Percentiles rank a stretch among this genome's conserved stretches.
phyloP scores from a whole-genome alignment of 2,888 invertebrate genomes.

The Lottia gigantea region DNA sequence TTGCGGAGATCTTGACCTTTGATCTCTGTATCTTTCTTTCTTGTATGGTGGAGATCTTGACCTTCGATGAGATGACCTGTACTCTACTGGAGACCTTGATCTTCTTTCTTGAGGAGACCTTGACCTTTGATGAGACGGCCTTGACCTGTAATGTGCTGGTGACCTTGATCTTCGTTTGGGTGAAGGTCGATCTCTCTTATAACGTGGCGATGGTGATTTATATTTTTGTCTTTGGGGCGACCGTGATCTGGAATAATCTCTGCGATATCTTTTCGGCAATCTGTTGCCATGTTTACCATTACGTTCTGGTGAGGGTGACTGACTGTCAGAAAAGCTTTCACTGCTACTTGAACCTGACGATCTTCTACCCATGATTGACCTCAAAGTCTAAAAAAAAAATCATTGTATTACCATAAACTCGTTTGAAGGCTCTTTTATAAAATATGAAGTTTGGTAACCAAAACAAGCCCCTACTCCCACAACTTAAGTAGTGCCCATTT shows the following conservation, averaged over 20 bases:
- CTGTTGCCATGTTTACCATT: too few relatives aligned
- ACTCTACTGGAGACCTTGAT: neutral
- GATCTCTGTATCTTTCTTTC: neutral
- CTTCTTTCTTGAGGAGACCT: conserved; percentile 13
- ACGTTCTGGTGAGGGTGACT: too few relatives aligned
- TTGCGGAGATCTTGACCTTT: neutral
- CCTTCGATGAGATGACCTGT: neutral
- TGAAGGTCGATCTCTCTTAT: neutral
- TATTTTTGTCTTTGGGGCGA: neutral
- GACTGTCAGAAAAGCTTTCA: too few relatives aligned
- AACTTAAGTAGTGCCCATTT: too few relatives aligned
- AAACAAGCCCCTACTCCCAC: too few relatives aligned
- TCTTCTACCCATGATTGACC: too few relatives aligned
- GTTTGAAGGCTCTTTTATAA: too few relatives aligned
- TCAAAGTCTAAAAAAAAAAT: too few relatives aligned
- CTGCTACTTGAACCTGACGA: too few relatives aligned
- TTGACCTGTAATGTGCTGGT: neutral
- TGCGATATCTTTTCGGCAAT: too few relatives aligned
- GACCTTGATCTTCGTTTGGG: conserved; percentile 14
- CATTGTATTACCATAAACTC: too few relatives aligned
- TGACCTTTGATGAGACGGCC: conserved; percentile 10
- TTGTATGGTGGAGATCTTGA: conserved; percentile 16
- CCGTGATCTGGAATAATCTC: neutral
- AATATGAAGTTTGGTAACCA: too few relatives aligned
- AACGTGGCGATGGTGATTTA: conserved; percentile 8